Percentiles rank a stretch among this genome's conserved stretches.
These are phyloP conservation scores for Sebastes vulpes DNA, from an alignment of 2,797 vertebrate species.

Conservation along the genomic window DNA sequence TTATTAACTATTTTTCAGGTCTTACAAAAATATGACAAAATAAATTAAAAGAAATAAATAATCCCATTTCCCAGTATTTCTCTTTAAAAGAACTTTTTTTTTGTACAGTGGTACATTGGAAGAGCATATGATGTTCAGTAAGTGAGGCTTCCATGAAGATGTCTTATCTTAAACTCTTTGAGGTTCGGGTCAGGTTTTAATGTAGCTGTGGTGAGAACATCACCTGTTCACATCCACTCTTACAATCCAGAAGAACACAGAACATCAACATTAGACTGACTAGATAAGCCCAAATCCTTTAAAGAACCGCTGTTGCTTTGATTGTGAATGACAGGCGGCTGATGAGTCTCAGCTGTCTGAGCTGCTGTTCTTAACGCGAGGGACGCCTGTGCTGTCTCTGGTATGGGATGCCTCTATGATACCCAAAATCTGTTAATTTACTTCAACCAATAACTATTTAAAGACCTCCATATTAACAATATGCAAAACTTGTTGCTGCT, in stretches of 20 bases:
- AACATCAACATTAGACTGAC: slow-evolving; percentile 17
- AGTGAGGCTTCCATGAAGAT: slow-evolving; percentile 75
- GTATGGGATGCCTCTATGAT: neutral
- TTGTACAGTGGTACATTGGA: slow-evolving; percentile 86
- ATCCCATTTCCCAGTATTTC: slow-evolving; percentile 85
- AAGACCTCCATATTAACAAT: slow-evolving; percentile 10
- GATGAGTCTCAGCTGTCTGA: slow-evolving; percentile 7
- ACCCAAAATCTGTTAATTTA: neutral
- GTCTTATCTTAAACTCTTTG: slow-evolving; percentile 68
- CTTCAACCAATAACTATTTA: slow-evolving; percentile 5
- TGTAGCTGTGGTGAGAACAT: slow-evolving; percentile 51
- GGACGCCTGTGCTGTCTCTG: neutral
- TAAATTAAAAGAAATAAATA: slow-evolving; percentile 99
- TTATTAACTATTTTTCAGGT: slow-evolving; percentile 94
- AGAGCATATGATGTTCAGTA: slow-evolving; percentile 79
- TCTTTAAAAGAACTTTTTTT: slow-evolving; percentile 81
- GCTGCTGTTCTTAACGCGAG: neutral
- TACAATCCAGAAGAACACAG: slow-evolving; percentile 34
- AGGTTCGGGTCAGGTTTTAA: slow-evolving; percentile 62
- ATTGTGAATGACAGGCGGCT: slow-evolving; percentile 12
- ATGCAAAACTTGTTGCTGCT: slow-evolving; percentile 23
- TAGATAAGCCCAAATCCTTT: neutral
- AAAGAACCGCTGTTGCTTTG: slow-evolving; percentile 12
- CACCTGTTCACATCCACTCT: slow-evolving; percentile 42
- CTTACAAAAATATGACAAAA: slow-evolving; percentile 99